Conservation (phyloP, 2,888 invertebrate genomes). For the Drosophila anceps region DNA sequence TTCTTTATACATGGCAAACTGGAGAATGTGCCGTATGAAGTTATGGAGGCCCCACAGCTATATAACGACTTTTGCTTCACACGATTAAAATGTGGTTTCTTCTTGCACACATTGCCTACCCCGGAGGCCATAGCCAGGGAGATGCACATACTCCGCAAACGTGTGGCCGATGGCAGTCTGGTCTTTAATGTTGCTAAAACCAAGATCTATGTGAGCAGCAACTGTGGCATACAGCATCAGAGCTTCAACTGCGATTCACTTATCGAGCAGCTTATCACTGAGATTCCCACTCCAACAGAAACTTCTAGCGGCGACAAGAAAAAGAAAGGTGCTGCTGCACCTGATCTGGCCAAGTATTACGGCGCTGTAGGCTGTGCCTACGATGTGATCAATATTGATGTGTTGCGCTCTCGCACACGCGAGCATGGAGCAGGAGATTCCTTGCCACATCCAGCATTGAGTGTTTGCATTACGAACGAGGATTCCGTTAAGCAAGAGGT, state of each 20-base stretch:
- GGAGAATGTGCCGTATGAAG: conserved; percentile 88
- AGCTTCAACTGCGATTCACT: conserved; percentile 69
- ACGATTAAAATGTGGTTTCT: conserved; percentile 88
- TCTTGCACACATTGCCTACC: conserved; percentile 88
- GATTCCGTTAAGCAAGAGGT: conserved; percentile 84
- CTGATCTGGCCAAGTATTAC: conserved; percentile 44
- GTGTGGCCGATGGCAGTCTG: conserved; percentile 90
- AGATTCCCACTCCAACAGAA: conserved; percentile 57
- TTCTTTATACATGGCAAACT: conserved; percentile 91
- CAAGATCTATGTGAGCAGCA: conserved; percentile 88
- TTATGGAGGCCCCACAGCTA: conserved; percentile 88
- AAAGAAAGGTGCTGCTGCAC: background rate
- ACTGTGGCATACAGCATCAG: conserved; percentile 71
- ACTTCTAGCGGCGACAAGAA: conserved; percentile 45
- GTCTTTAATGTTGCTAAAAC: conserved; percentile 90
- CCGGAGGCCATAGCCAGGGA: conserved; percentile 87
- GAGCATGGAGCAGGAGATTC: conserved; percentile 64
- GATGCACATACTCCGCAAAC: conserved; percentile 89
- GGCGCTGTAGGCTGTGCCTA: conserved; percentile 78
- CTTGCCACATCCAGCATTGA: conserved; percentile 67
- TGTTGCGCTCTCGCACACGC: conserved; percentile 82
- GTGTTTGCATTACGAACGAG: conserved; percentile 74
- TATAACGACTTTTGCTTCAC: conserved; percentile 90
- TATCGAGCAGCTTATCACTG: conserved; percentile 70
- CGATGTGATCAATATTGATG: conserved; percentile 82